phyloP scores from a whole-genome alignment of 2,113 vertebrate genomes.

The Malurus elegans region DNA sequence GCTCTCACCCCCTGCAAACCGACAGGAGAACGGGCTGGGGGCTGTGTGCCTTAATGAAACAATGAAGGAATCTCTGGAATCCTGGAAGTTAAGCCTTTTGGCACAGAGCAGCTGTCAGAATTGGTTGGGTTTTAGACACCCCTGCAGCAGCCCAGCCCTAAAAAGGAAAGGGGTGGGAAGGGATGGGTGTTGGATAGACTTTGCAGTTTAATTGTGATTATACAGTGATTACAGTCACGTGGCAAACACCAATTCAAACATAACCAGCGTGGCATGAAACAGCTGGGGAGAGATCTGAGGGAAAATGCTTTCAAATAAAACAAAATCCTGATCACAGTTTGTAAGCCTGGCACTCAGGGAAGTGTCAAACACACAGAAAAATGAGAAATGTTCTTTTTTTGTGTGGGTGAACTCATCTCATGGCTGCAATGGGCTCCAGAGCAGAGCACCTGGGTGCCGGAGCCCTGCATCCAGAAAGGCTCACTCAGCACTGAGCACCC shows the following conservation, averaged over 20 bases:
- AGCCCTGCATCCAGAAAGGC: neutral
- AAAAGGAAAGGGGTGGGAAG: neutral
- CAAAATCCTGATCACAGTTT: neutral
- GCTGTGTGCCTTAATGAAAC: conserved; percentile 22
- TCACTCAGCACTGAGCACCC: neutral
- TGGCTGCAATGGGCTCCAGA: neutral
- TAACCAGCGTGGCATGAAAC: neutral
- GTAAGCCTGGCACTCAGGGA: neutral
- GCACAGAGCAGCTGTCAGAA: conserved; percentile 54
- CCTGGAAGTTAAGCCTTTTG: conserved; percentile 57
- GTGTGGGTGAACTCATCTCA: neutral
- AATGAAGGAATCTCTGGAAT: conserved; percentile 64
- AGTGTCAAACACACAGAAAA: neutral
- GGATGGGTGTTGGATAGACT: neutral
- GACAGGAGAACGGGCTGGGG: neutral
- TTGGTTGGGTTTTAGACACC: conserved; percentile 50
- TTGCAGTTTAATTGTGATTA: neutral
- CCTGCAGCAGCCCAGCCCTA: neutral
- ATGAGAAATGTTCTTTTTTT: neutral
- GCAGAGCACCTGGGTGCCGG: neutral
- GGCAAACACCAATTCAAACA: neutral
- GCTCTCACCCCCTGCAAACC: neutral
- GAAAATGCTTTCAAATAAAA: neutral
- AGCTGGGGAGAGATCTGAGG: neutral
- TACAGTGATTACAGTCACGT: neutral